Evolutionary conservation across 2,888 invertebrate genomes (phyloP).

Genomic region (Endotricha flammealis): DNA sequence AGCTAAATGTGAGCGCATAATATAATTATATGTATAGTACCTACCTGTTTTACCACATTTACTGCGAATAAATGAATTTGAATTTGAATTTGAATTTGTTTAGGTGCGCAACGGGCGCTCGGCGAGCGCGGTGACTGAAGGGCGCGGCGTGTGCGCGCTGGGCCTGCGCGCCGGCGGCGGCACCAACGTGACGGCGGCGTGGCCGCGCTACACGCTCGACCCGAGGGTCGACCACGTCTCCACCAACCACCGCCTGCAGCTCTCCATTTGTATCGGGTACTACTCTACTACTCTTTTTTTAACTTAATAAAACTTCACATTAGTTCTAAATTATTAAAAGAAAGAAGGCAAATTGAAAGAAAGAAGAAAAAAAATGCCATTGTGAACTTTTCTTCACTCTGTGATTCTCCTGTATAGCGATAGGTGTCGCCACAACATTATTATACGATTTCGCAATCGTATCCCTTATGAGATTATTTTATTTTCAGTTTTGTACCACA

Average conservation of each 20-base stretch:
- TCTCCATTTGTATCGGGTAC: slow-evolving; percentile 89
- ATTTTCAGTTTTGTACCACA: slow-evolving; percentile 80
- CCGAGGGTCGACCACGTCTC: slow-evolving; percentile 91
- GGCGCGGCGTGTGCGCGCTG: slow-evolving; percentile 87
- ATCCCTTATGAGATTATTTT: slow-evolving; percentile 3
- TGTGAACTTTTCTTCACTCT: too few relatives aligned
- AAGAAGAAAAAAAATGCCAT: too few relatives aligned
- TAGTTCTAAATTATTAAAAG: too few relatives aligned
- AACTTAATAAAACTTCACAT: background rate
- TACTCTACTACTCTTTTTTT: background rate
- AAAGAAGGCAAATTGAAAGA: too few relatives aligned
- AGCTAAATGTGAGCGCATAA: too few relatives aligned
- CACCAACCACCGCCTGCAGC: slow-evolving; percentile 84
- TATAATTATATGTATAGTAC: too few relatives aligned
- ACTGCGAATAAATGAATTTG: too few relatives aligned
- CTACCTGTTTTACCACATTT: too few relatives aligned
- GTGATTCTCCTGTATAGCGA: too few relatives aligned
- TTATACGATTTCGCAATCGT: too few relatives aligned
- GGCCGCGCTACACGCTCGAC: slow-evolving; percentile 91
- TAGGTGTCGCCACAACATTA: too few relatives aligned
- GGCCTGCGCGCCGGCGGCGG: slow-evolving; percentile 89
- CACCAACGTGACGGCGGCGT: slow-evolving; percentile 91
- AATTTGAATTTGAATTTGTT: too few relatives aligned
- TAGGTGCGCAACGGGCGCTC: slow-evolving; percentile 73
- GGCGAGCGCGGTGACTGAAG: slow-evolving; percentile 86